Base-by-base conservation (phyloP, 2,113 vertebrate species). In the Sander vitreus region DNA sequence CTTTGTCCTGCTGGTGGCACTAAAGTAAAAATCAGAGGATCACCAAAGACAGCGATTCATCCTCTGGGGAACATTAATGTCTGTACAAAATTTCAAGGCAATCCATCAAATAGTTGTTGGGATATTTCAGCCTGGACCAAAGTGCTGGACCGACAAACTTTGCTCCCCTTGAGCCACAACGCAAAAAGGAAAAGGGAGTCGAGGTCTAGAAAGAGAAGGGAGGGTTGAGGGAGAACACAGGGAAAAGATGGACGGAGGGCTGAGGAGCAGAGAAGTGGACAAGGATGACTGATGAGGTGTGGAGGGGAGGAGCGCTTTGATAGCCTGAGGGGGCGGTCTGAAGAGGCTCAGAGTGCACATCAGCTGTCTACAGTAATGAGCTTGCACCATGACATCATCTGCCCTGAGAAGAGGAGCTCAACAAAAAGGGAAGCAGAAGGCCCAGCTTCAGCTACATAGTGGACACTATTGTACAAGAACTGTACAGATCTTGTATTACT, bases 291-390 rank as follows among this genome's bases (percentile, higher is more conserved):
- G 76, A 83, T 90, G 73, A 66, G 74, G 81, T 66, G 71, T 27
- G 72, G 67, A 23, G 53, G 80, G 39, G 47, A 9, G 45, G 43
- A 4, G 53, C 47, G 86, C 80, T 89, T 10, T 87, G 83, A 86
- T 73, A 76, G 78, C 83, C 76, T 76, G 9, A 30, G 66, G 83
- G 80, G 47, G 39, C 18, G 2, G 78, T 83, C 84, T 87, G 83
- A 84, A 33, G 80, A 82, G 73, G 73, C 68, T 80, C 83, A 21
- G 62, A 58, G 72, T 16, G 50, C 66, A 76, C 82, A 91, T 93
- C 89, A 92, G 92, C 92, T 83, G 90, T 88, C 84, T 91, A 69
- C 75, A 86, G 87, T 91, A 86, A 93, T 84, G 87, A 88, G 87
- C 53, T 83, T 19, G 25, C 71, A 82, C 57, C 81, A 83, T 93